Evolutionary conservation across 2,888 invertebrate species (phyloP).

Genomic region (Dermolepida albohirtum): DNA sequence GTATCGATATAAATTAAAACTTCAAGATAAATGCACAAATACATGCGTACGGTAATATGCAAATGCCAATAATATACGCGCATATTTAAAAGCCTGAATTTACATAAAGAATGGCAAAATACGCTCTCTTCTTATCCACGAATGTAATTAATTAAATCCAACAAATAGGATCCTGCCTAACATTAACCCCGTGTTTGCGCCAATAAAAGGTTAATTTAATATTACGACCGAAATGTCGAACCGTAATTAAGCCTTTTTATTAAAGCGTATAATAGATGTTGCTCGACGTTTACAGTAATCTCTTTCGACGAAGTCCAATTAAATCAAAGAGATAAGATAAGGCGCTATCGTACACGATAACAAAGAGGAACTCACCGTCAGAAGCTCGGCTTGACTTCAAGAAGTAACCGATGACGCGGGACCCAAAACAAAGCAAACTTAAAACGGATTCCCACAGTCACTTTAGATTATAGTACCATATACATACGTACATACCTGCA

Average conservation of each 20-base stretch:
- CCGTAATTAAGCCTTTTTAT: conserved; percentile 36
- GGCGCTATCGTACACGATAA: conserved; percentile 36
- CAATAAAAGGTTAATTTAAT: conserved; percentile 37
- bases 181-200: conserved; percentile 16
- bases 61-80: conserved; percentile 5
- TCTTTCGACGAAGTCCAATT: conserved; percentile 34
- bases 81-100: conserved; percentile 13
- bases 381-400: conserved; percentile 12
- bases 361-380: conserved; percentile 30
- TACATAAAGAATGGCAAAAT: conserved; percentile 13
- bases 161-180: conserved; percentile 33
- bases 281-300: conserved; percentile 39
- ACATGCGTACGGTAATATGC: conserved; percentile 4
- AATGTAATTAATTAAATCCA: conserved; percentile 24
- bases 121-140: not conserved
- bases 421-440: conserved; percentile 29
- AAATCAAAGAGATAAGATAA: conserved; percentile 42
- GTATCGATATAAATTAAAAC: conserved; percentile 14
- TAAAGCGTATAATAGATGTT: conserved; percentile 36
- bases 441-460: conserved; percentile 26
- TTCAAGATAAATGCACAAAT: conserved; percentile 1
- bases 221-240: conserved; percentile 33
- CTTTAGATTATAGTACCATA: conserved; percentile 25
- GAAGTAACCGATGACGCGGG: conserved; percentile 27
- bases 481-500: not conserved